Evolutionary conservation across 2,797 vertebrate genomes (phyloP).

Genomic region (Parauchenoglanis punctatus): DNA sequence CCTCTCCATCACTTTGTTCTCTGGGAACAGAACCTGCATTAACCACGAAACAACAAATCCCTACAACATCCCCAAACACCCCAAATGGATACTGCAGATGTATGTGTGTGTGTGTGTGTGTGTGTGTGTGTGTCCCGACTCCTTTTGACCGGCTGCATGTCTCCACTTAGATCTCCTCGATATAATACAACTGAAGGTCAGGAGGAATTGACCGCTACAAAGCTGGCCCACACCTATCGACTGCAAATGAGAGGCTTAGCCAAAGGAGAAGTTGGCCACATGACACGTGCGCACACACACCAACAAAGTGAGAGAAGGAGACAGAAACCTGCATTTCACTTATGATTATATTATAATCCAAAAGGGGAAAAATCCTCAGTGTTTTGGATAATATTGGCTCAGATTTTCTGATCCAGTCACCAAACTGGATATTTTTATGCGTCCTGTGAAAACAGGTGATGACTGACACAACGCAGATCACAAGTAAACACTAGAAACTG

Average conservation of each 20-base stretch:
- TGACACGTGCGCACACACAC: constrained; percentile 34
- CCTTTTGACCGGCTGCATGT: constrained; percentile 45
- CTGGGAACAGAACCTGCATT: neutral
- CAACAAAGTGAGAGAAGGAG: neutral
- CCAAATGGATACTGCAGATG: neutral
- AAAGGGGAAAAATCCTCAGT: constrained; percentile 49
- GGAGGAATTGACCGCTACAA: constrained; percentile 71
- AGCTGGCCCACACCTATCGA: constrained; percentile 66
- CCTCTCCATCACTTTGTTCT: neutral
- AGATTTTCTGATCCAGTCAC: constrained; percentile 50
- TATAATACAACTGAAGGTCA: constrained; percentile 76
- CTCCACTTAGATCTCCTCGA: constrained; percentile 54
- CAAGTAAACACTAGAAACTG: neutral
- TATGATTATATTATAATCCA: constrained; percentile 20
- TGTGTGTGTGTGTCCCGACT: constrained; percentile 40
- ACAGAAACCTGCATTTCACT: constrained; percentile 3
- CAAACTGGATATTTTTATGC: neutral
- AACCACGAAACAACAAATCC: constrained; percentile 13
- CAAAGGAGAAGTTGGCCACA: constrained; percentile 38
- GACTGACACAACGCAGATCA: neutral
- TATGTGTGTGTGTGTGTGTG: constrained; percentile 29
- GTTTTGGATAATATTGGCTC: neutral
- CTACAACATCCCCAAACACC: neutral
- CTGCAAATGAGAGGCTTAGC: constrained; percentile 71
- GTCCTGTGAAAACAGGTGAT: neutral